Percentiles rank a stretch among this genome's conserved stretches.
These are phyloP conservation scores for Lochmaea capreae DNA, from an alignment of 2,888 invertebrate species.

Conservation along the genomic window DNA sequence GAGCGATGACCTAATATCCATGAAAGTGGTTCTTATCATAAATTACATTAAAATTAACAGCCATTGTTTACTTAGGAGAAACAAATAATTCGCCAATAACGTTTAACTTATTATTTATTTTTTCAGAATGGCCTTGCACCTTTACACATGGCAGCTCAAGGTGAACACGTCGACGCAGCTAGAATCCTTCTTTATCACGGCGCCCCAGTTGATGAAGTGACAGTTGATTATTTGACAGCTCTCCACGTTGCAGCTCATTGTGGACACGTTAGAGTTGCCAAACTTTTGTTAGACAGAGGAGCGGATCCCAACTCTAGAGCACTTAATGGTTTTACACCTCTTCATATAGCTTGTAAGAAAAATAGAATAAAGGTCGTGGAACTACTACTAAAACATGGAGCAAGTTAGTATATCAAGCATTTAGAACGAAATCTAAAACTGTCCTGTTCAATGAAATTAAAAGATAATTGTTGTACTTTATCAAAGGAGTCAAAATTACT, in stretches of 20 bases:
- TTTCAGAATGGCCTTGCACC: slow-evolving; percentile 90
- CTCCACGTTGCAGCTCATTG: slow-evolving; percentile 96
- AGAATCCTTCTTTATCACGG: slow-evolving; percentile 91
- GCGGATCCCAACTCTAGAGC: slow-evolving; percentile 98
- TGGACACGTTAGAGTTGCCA: slow-evolving; percentile 94
- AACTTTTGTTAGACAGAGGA: slow-evolving; percentile 88
- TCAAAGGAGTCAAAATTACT: no score
- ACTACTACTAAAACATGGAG: slow-evolving; percentile 93
- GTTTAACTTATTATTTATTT: slow-evolving; percentile 47
- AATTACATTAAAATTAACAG: background rate
- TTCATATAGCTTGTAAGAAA: slow-evolving; percentile 99
- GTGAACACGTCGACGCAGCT: slow-evolving; percentile 97
- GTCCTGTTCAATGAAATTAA: no score
- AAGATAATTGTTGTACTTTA: no score
- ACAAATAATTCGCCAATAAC: background rate
- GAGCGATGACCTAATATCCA: no score
- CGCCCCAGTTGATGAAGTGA: slow-evolving; percentile 98
- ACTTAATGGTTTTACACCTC: slow-evolving; percentile 96
- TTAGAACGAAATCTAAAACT: background rate
- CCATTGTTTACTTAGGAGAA: background rate
- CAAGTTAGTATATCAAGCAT: slow-evolving; percentile 70
- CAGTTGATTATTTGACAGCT: slow-evolving; percentile 97
- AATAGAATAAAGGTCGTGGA: slow-evolving; percentile 97
- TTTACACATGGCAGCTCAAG: slow-evolving; percentile 98
- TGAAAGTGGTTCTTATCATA: background rate